Conservation (phyloP, 2,113 vertebrate species). For the Ginglymostoma cirratum region DNA sequence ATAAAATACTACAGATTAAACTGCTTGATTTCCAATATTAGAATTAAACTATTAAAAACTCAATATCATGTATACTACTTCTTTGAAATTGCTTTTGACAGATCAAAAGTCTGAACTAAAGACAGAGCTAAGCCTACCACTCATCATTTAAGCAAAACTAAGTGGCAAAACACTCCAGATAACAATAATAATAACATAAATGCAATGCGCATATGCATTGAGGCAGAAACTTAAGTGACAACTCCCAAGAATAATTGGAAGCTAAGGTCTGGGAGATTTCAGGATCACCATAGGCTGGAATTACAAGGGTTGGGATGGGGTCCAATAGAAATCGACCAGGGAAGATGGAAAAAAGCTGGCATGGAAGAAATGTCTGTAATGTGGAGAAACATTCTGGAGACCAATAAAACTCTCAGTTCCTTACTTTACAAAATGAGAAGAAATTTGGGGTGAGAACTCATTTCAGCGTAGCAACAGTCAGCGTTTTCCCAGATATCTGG, state of each 20-base stretch:
- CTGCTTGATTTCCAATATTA: not conserved
- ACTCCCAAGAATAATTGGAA: too few relatives aligned
- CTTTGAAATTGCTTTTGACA: not conserved
- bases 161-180: too few relatives aligned
- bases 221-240: not conserved
- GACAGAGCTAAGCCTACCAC: too few relatives aligned
- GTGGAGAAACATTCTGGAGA: too few relatives aligned
- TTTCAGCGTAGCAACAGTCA: not conserved
- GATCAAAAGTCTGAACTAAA: too few relatives aligned
- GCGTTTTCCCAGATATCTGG: not conserved
- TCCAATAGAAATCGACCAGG: not conserved
- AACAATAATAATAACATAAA: not conserved
- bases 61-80: not conserved
- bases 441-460: not conserved
- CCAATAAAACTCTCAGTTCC: not conserved
- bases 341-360: not conserved
- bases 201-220: not conserved
- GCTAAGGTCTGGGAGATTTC: too few relatives aligned
- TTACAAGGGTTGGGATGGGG: not conserved
- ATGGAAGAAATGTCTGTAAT: too few relatives aligned
- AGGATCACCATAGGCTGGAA: not conserved
- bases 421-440: not conserved
- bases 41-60: too few relatives aligned
- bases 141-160: too few relatives aligned
- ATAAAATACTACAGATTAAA: not conserved